Evolutionary conservation across 2,113 vertebrate species (phyloP).

Genomic region (Brevimyrus niger): DNA sequence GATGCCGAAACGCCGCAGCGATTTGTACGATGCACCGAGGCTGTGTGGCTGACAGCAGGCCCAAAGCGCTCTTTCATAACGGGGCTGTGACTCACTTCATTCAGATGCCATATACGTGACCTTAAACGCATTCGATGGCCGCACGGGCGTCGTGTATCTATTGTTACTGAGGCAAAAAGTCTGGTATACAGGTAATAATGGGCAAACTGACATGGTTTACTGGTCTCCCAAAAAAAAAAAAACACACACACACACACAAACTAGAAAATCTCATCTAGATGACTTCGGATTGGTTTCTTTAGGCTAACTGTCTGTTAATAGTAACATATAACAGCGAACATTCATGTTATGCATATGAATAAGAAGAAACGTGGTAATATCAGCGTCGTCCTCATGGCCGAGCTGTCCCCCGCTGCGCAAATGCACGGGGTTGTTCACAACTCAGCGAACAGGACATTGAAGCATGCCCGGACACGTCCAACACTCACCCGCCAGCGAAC

Average conservation of each 20-base stretch:
- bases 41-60: not conserved
- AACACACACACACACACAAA: not conserved
- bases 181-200: not conserved
- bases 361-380: not conserved
- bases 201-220: not conserved
- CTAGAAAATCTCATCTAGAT: not conserved
- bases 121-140: not conserved
- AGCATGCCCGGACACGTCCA: not conserved
- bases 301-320: not conserved
- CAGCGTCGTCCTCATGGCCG: not conserved
- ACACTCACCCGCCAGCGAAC: constrained; percentile 85
- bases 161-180: not conserved
- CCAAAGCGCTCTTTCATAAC: not conserved
- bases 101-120: not conserved
- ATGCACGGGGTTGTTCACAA: no score
- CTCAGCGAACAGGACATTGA: not conserved
- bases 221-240: not conserved
- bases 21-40: not conserved
- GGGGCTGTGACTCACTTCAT: not conserved
- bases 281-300: not conserved
- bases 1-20: not conserved
- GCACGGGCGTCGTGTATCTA: not conserved
- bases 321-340: not conserved
- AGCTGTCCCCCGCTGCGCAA: not conserved
- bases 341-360: not conserved